Percentiles rank a stretch among this genome's conserved stretches.
Evolutionary conservation across 2,797 vertebrate genomes (phyloP).

Genomic region (Nasua narica): DNA sequence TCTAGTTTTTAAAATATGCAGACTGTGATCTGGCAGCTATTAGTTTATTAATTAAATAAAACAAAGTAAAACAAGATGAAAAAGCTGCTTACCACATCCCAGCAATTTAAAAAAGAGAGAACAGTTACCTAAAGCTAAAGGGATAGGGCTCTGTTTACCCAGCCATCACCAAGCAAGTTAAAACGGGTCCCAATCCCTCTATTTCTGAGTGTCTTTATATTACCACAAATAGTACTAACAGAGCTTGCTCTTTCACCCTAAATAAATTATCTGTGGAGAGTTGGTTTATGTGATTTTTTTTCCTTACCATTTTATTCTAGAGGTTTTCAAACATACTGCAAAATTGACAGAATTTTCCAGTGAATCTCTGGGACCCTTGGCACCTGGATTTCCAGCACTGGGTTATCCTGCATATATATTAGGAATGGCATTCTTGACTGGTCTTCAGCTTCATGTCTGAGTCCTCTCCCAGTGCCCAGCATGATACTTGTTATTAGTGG

Average conservation of each 20-base stretch:
- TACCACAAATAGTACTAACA: neutral
- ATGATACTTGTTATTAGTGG: neutral
- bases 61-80: neutral
- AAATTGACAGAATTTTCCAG: neutral
- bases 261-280: neutral
- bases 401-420: neutral
- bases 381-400: neutral
- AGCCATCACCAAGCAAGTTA: neutral
- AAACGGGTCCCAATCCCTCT: neutral
- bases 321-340: neutral
- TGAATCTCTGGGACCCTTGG: neutral
- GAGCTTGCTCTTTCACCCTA: neutral
- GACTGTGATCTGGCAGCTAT: neutral
- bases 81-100: neutral
- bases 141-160: neutral
- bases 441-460: neutral
- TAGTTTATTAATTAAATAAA: conserved; percentile 50
- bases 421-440: neutral
- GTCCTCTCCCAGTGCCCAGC: neutral
- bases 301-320: neutral
- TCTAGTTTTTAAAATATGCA: neutral
- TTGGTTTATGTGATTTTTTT: neutral
- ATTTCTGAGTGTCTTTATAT: neutral
- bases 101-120: neutral
- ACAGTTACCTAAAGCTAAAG: neutral